phyloP scores from a whole-genome alignment of 2,113 vertebrate species.

The Cyanocitta stelleri region DNA sequence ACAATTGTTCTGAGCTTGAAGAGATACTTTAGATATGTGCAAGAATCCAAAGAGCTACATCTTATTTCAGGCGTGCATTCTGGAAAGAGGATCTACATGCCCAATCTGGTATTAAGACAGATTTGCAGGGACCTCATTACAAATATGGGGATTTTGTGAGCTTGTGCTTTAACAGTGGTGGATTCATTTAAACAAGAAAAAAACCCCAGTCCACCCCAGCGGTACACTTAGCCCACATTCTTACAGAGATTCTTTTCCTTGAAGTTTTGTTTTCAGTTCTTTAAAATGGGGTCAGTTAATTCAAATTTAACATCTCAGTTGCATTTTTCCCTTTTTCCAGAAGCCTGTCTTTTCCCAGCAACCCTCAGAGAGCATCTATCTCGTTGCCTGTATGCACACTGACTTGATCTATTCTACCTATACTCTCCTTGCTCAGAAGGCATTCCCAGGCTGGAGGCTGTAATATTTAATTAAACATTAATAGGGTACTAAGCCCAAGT shows the following conservation, averaged over 20 bases:
- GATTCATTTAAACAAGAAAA: background rate
- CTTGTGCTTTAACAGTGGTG: background rate
- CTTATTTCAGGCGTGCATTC: background rate
- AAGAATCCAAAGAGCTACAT: slow-evolving; percentile 9
- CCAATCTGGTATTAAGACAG: slow-evolving; percentile 4
- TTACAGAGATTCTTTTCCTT: background rate
- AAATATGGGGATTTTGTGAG: slow-evolving; percentile 4
- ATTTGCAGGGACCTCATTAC: slow-evolving; percentile 28
- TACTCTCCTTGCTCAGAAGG: background rate
- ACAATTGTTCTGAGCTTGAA: background rate
- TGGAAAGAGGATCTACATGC: background rate
- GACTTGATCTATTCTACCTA: background rate
- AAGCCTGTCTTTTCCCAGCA: background rate
- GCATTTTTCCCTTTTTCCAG: background rate
- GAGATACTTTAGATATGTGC: background rate
- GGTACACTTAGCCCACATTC: background rate
- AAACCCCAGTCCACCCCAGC: background rate
- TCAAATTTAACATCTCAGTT: background rate
- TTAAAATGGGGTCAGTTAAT: background rate
- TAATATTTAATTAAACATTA: background rate
- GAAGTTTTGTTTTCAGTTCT: background rate
- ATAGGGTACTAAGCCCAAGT: background rate
- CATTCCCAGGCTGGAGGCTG: background rate
- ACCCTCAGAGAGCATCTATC: background rate
- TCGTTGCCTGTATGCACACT: background rate